Base-by-base conservation (phyloP, 2,113 vertebrate genomes). In the Oriolus oriolus region DNA sequence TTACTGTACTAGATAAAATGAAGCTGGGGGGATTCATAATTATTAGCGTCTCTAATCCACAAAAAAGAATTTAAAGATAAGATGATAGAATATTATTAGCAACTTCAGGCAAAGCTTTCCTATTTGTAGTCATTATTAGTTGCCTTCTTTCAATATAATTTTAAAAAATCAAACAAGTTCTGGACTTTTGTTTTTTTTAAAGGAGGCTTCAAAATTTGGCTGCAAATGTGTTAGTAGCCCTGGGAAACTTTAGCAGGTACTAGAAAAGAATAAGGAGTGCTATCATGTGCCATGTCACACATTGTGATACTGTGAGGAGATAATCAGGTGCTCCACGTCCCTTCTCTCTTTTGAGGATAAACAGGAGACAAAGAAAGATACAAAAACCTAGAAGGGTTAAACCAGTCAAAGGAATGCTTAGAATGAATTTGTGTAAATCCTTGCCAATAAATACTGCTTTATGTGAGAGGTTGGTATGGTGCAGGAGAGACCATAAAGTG, bases 61-160 rank as follows among this genome's bases (percentile, higher is more conserved):
- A 26, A 90, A 56, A 95, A 93, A 92, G 78, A 91, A 96, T 95
- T 94, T 96, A 85, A 97, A 97, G 95, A 98, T 97, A 97, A 97
- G 84, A 96, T 96, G 93, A 87, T 76, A 89, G 90, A 94, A 94
- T 75, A 93, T 83, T 97, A 93, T 90, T 93, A 91, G 95, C 74
- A 85, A 74, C 44, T 89, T 87, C 45, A 83, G 60, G 90, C 64
- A 96, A 85, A 92, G 88, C 88, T 95, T 95, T 64, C 52, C 75
- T 82, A 76, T 84, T 96, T 84, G 76, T 76, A 49, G 93, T 69
- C 69, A 49, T 82, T 90, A 68, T 56, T 39, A 80, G 31, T 73
- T 39, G 22, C 21, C 39, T 69, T 89, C 56, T 89, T 65, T 84
- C 68, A 39, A 59, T 64, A 60, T 83, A 95, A 89, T n/a, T 87